Conservation (phyloP, 1,140 invertebrate genomes). For the Yoshiicerus persimilis region DNA sequence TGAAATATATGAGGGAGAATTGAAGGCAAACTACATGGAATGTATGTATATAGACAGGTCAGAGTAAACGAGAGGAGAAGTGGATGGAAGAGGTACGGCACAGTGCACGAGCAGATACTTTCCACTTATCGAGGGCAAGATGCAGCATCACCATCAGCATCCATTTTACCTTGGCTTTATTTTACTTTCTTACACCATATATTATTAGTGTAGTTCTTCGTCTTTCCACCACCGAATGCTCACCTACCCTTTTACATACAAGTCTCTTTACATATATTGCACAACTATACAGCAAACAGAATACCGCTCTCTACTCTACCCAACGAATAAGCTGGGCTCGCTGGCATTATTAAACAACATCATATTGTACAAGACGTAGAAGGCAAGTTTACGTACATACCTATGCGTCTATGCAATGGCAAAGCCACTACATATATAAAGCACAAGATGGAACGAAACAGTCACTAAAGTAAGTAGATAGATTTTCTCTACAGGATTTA, state of each 20-base stretch:
- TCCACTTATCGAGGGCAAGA: background rate
- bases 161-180: constrained; percentile 8
- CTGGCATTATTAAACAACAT: background rate
- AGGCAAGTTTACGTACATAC: background rate
- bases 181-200: background rate
- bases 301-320: background rate
- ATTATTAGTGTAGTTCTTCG: too few relatives aligned
- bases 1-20: constrained; percentile 27
- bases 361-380: background rate
- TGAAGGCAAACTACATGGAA: constrained; percentile 11
- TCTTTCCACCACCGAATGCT: background rate
- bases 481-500: background rate
- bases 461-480: constrained; percentile 16
- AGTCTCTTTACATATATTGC: background rate
- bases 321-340: background rate
- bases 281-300: background rate
- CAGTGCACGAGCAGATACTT: background rate
- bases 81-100: background rate
- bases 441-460: background rate
- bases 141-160: background rate
- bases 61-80: background rate
- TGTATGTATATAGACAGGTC: background rate
- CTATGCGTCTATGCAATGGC: background rate
- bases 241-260: background rate
- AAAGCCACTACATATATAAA: background rate